A percentile compares a stretch with the other conserved stretches of the same genome.
Evolutionary conservation across 2,113 vertebrate species (phyloP).

Genomic region (Phyllostomus hastatus): DNA sequence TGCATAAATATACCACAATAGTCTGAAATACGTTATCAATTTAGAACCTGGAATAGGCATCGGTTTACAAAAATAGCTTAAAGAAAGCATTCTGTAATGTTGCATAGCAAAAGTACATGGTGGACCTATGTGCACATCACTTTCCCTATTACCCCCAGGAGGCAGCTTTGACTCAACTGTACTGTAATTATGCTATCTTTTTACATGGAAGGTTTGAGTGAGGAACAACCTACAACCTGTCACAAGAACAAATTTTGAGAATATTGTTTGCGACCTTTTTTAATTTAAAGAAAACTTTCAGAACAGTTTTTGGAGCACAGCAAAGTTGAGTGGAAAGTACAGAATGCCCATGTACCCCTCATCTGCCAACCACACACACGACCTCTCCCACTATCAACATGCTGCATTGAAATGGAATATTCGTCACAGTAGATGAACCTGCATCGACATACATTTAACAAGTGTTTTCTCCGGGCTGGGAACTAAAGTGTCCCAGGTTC

Average conservation of each 20-base stretch:
- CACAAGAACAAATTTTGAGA: background rate
- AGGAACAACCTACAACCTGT: background rate
- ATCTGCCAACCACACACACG: background rate
- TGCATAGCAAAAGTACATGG: background rate
- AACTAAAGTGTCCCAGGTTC: no score
- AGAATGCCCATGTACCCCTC: background rate
- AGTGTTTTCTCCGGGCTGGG: no score
- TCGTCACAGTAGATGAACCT: background rate
- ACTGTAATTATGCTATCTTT: background rate
- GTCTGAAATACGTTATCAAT: background rate
- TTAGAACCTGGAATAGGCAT: background rate
- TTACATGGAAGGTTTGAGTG: background rate
- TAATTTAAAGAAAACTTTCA: background rate
- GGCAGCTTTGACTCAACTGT: background rate
- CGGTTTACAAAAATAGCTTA: background rate
- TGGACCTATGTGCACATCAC: background rate
- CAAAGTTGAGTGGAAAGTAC: background rate
- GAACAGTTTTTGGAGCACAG: background rate
- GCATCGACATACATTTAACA: background rate
- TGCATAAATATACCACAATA: background rate
- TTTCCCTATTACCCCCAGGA: background rate
- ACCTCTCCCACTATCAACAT: background rate
- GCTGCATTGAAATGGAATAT: background rate
- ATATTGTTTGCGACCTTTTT: background rate
- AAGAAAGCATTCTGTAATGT: background rate